phyloP scores from a whole-genome alignment of 1,140 invertebrate species.

The Cotesia chilonis region DNA sequence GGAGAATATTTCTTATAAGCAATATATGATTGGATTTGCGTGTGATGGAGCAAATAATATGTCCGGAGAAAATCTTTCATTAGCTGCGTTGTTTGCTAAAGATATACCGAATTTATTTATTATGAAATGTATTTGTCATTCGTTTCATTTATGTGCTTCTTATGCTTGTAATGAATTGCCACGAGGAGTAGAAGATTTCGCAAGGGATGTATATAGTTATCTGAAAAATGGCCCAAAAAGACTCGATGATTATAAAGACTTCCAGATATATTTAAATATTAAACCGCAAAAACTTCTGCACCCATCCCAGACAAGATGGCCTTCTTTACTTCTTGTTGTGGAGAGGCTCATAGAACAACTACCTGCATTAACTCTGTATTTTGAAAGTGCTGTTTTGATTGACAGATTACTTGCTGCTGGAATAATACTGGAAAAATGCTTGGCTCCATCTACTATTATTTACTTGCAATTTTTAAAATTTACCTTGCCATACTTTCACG shows the following conservation, averaged over 20 bases:
- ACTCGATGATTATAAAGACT: constrained; percentile 40
- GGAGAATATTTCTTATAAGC: constrained; percentile 53
- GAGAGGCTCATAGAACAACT: constrained; percentile 38
- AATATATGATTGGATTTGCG: constrained; percentile 56
- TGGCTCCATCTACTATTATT: constrained; percentile 11
- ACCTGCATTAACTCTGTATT: constrained; percentile 36
- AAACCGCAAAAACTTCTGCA: constrained; percentile 47
- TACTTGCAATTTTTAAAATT: constrained; percentile 35
- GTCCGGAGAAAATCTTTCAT: constrained; percentile 53
- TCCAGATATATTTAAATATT: constrained; percentile 44
- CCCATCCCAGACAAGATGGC: constrained; percentile 44
- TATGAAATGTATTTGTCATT: constrained; percentile 58
- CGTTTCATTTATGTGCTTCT: constrained; percentile 47
- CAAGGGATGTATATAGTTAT: constrained; percentile 45
- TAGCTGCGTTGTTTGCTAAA: constrained; percentile 45
- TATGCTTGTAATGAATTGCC: constrained; percentile 47
- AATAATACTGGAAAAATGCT: constrained; percentile 23
- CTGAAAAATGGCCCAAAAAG: constrained; percentile 41
- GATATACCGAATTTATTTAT: constrained; percentile 48
- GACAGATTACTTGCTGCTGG: constrained; percentile 32
- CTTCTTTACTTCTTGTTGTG: constrained; percentile 33
- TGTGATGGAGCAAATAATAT: constrained; percentile 55
- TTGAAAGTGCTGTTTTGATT: constrained; percentile 26
- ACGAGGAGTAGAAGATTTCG: constrained; percentile 41
- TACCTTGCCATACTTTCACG: constrained; percentile 28